phyloP scores from a whole-genome alignment of 2,113 vertebrate genomes.

The Pollimyrus isidori region DNA sequence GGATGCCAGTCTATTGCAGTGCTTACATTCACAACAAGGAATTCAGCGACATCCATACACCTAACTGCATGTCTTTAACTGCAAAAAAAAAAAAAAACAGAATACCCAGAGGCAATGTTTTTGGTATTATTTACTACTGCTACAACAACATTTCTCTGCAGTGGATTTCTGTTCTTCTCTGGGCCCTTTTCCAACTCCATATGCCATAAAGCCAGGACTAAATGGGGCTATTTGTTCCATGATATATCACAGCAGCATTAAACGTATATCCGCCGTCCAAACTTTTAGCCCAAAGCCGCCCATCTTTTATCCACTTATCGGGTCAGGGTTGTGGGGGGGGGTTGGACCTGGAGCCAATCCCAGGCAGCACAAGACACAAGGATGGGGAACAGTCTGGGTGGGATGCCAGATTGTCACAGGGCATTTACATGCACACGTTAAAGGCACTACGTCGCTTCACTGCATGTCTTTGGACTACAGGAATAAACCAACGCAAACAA shows the following conservation, averaged over 20 bases:
- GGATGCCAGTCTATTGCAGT: background rate
- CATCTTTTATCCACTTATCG: background rate
- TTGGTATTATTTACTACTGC: background rate
- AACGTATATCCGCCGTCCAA: background rate
- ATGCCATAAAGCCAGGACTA: background rate
- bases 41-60: background rate
- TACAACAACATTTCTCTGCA: background rate
- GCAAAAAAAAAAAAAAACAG: background rate
- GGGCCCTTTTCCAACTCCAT: background rate
- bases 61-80: background rate
- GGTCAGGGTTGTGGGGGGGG: background rate
- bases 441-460: background rate
- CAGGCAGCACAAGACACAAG: background rate
- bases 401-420: background rate
- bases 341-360: background rate
- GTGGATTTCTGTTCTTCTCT: conserved; percentile 1
- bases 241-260: background rate
- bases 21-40: background rate
- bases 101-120: background rate
- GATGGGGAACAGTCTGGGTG: background rate
- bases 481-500: background rate
- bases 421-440: background rate
- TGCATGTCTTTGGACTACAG: background rate
- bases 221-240: background rate
- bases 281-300: background rate